Conservation (phyloP, 1,140 invertebrate genomes). For the Drosophila paulistorum region DNA sequence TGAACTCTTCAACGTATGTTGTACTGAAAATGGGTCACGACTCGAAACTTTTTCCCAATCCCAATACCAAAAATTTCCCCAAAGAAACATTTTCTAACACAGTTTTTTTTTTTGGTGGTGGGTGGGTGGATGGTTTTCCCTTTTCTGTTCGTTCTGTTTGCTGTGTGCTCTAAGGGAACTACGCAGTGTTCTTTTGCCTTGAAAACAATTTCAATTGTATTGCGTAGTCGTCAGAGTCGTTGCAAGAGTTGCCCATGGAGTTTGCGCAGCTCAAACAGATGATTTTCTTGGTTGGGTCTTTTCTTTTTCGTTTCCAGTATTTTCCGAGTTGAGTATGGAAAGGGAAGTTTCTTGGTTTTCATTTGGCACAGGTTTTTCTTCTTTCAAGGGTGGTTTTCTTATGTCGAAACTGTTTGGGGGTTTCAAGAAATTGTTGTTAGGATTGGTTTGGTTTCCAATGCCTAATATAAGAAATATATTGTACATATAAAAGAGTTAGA, state of each 20-base stretch:
- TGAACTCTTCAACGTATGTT: constrained; percentile 60
- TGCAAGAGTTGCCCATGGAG: constrained; percentile 44
- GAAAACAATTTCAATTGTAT: constrained; percentile 69
- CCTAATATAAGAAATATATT: neutral
- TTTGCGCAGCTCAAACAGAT: constrained; percentile 68
- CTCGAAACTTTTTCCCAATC: constrained; percentile 45
- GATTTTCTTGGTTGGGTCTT: constrained; percentile 17
- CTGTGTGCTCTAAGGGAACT: constrained; percentile 14
- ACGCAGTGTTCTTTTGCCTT: constrained; percentile 15
- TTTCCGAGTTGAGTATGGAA: constrained; percentile 17
- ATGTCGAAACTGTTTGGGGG: neutral
- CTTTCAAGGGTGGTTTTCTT: neutral
- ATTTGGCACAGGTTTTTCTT: constrained; percentile 1
- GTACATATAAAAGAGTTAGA: too few species aligned
- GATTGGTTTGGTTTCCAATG: constrained; percentile 1
- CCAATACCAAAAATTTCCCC: constrained; percentile 52
- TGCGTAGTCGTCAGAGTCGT: constrained; percentile 50
- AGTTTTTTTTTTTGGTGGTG: constrained; percentile 24
- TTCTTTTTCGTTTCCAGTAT: constrained; percentile 1
- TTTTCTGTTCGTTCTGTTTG: neutral
- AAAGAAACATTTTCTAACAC: neutral
- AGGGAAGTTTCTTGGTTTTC: neutral
- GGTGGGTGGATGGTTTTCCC: constrained; percentile 17
- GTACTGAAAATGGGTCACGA: constrained; percentile 71
- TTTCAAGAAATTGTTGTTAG: neutral